A percentile compares a stretch with the other conserved stretches of the same genome.
These are phyloP conservation scores for Mormyrops attenuatus DNA, from an alignment of 2,797 vertebrate species.

Conservation along the genomic window DNA sequence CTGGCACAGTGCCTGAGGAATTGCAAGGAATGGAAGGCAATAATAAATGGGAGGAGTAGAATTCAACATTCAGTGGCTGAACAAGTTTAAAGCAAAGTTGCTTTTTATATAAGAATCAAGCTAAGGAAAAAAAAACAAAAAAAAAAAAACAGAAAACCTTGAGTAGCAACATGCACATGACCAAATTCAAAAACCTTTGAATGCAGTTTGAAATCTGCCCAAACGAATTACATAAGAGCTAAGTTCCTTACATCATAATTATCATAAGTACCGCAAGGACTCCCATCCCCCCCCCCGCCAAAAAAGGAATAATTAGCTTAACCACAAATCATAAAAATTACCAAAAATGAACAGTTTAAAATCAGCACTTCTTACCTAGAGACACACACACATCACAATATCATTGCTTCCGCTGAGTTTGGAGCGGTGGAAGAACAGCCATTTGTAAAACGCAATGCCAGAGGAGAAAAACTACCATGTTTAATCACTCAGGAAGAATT, in stretches of 20 bases:
- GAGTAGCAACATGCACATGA: background rate
- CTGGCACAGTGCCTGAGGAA: background rate
- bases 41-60: background rate
- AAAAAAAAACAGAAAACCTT: background rate
- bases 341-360: background rate
- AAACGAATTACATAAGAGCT: background rate
- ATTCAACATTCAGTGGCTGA: background rate
- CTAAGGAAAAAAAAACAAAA: background rate
- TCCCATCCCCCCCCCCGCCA: background rate
- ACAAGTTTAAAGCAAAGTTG: background rate
- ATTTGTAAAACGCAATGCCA: background rate
- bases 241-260: background rate
- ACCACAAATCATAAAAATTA: background rate
- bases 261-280: background rate
- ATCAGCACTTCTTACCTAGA: background rate
- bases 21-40: background rate
- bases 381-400: background rate
- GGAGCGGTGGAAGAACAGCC: background rate
- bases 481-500: background rate
- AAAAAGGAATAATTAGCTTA: background rate
- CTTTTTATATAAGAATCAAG: background rate
- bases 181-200: background rate
- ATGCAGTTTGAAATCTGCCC: background rate
- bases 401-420: background rate
- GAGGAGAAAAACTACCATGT: background rate